These are phyloP conservation scores for Megalops cyprinoides DNA, from an alignment of 2,797 vertebrate species.

Conservation along the genomic window DNA sequence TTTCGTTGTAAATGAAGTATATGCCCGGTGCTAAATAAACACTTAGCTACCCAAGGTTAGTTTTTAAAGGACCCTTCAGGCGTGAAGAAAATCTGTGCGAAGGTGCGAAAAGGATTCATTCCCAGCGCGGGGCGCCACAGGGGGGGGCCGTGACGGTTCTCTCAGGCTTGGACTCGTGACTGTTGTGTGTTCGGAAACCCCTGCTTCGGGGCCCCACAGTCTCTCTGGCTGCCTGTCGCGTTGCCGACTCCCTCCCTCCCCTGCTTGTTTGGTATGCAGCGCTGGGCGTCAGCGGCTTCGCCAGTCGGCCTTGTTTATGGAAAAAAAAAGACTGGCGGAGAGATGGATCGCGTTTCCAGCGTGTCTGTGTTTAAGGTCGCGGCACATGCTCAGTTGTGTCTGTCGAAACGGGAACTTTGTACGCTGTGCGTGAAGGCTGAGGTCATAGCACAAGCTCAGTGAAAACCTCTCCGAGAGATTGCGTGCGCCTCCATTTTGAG, in stretches of 20 bases:
- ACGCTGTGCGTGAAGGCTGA: constrained; percentile 93
- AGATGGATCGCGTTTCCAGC: constrained; percentile 76
- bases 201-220: constrained; percentile 56
- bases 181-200: constrained; percentile 59
- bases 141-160: neutral
- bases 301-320: constrained; percentile 83
- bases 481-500: constrained; percentile 99
- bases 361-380: constrained; percentile 64
- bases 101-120: neutral
- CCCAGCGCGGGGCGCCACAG: neutral
- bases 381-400: constrained; percentile 95
- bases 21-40: too few species aligned
- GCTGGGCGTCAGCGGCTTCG: constrained; percentile 69
- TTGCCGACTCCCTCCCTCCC: constrained; percentile 46
- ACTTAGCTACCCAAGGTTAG: too few species aligned
- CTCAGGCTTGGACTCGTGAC: constrained; percentile 18
- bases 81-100: neutral
- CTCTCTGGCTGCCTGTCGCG: constrained; percentile 38
- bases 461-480: constrained; percentile 74
- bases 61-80: too few species aligned
- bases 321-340: constrained; percentile 73
- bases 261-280: constrained; percentile 78
- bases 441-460: constrained; percentile 92
- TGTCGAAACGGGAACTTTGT: constrained; percentile 87
- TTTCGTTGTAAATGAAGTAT: too few species aligned